phyloP scores from a whole-genome alignment of 2,113 vertebrate genomes.

The Fulica atra region DNA sequence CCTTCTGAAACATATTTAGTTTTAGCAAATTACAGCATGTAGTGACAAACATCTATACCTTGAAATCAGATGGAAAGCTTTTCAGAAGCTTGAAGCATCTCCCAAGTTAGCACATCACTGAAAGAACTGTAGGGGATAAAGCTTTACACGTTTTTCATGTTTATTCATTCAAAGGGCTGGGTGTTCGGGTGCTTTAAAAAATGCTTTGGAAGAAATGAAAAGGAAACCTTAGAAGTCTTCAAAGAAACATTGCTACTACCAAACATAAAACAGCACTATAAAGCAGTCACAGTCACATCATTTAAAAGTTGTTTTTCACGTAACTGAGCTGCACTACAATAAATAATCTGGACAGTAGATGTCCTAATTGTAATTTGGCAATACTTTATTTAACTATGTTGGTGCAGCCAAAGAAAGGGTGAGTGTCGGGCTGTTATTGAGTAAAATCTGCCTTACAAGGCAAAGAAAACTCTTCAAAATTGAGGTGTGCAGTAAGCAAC shows the following conservation, averaged over 20 bases:
- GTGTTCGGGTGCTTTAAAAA: neutral
- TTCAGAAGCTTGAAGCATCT: neutral
- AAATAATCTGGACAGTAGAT: conserved; percentile 45
- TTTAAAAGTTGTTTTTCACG: conserved; percentile 38
- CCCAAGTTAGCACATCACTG: neutral
- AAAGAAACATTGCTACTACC: conserved; percentile 17
- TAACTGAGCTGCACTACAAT: conserved; percentile 7
- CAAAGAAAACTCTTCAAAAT: neutral
- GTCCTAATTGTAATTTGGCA: conserved; percentile 17
- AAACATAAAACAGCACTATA: neutral
- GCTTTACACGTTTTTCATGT: neutral
- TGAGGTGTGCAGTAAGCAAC: neutral
- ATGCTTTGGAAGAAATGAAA: neutral
- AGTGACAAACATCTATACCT: neutral
- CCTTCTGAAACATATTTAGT: neutral
- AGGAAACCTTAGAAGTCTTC: conserved; percentile 44
- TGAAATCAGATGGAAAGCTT: neutral
- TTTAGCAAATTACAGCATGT: neutral
- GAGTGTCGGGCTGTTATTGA: neutral
- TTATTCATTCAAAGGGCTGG: neutral
- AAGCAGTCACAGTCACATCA: conserved; percentile 25
- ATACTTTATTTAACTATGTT: neutral
- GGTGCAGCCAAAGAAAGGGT: too few relatives aligned
- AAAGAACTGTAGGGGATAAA: neutral
- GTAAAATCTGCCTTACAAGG: neutral